A percentile compares a stretch with the other conserved stretches of the same genome.
These are phyloP conservation scores for Germaria angustata DNA, from an alignment of 2,888 invertebrate species.

Conservation along the genomic window DNA sequence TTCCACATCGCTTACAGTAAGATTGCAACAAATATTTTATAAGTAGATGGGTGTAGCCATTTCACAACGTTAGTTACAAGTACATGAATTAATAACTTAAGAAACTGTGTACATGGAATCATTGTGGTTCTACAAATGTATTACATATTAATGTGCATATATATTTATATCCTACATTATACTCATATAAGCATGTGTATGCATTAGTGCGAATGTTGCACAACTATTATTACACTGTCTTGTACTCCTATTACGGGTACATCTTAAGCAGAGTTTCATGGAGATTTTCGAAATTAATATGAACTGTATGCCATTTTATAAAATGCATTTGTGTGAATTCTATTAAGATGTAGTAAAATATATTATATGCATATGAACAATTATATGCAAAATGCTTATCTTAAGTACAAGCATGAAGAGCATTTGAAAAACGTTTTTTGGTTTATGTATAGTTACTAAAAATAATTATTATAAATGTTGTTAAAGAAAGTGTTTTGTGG, in stretches of 20 bases:
- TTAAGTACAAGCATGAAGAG: neutral
- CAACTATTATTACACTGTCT: constrained; percentile 9
- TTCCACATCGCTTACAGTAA: neutral
- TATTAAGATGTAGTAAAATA: neutral
- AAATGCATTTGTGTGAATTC: neutral
- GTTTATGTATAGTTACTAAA: neutral
- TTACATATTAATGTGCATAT: neutral
- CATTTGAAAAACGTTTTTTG: neutral
- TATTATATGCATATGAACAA: neutral
- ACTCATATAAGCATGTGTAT: neutral
- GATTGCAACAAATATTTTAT: constrained; percentile 5
- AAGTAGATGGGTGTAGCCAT: constrained; percentile 12
- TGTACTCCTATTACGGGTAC: neutral
- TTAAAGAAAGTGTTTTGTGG: too few species aligned
- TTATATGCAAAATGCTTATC: neutral
- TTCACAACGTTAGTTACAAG: constrained; percentile 5
- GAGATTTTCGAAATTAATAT: constrained; percentile 11
- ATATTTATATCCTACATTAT: too few species aligned
- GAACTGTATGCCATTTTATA: neutral
- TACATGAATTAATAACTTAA: constrained; percentile 8
- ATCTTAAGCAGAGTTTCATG: neutral
- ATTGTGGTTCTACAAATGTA: neutral
- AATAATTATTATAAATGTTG: too few species aligned
- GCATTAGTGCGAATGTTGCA: neutral
- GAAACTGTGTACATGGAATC: neutral